Percentiles rank a stretch among this genome's conserved stretches.
Conservation (phyloP, 2,113 vertebrate genomes). For the Pygathrix nemaeus region DNA sequence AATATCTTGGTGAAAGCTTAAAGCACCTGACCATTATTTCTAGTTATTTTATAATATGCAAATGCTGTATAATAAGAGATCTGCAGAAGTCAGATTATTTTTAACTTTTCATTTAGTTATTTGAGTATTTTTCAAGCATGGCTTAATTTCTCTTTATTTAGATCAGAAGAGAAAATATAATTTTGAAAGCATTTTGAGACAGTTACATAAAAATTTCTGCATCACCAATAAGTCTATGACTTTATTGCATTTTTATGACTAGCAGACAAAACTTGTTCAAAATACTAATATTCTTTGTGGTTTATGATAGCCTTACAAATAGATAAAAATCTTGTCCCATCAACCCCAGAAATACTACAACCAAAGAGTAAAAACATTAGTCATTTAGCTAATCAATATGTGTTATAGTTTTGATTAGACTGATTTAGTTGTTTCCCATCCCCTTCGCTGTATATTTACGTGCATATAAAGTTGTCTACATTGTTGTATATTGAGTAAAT, state of each 20-base stretch:
- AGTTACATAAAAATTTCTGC: neutral
- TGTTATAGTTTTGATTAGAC: neutral
- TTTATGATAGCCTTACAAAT: neutral
- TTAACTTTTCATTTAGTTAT: neutral
- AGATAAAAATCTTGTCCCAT: neutral
- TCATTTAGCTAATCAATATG: neutral
- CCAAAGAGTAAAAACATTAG: neutral
- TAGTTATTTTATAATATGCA: neutral
- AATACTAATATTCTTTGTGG: neutral
- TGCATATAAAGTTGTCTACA: neutral
- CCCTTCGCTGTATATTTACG: neutral
- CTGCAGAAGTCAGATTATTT: neutral
- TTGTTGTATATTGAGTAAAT: neutral
- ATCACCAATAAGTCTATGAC: neutral
- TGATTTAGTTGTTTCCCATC: neutral
- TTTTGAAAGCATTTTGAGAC: neutral
- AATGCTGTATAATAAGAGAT: neutral
- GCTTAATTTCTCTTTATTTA: neutral
- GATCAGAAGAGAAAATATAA: neutral
- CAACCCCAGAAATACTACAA: neutral
- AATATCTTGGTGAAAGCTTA: neutral
- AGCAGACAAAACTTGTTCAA: neutral
- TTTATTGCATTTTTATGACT: neutral
- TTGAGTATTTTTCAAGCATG: neutral
- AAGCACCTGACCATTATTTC: neutral